Evolutionary conservation across 2,888 invertebrate genomes (phyloP).

Genomic region (Lasioglossum pauxillum): DNA sequence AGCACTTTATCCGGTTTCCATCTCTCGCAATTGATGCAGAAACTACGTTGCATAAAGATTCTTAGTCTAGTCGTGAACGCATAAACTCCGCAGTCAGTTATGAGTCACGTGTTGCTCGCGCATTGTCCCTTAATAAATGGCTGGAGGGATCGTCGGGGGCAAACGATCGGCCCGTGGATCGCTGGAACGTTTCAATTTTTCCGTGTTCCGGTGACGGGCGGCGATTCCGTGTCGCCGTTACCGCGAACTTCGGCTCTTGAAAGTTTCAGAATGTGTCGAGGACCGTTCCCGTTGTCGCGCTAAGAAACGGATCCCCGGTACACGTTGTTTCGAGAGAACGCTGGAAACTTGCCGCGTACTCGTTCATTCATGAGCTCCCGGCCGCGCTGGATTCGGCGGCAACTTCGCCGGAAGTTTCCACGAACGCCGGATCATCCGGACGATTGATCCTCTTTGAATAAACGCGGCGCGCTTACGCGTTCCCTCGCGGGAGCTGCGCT

Average conservation of each 20-base stretch:
- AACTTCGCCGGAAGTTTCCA: conserved; percentile 66
- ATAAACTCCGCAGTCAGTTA: not conserved
- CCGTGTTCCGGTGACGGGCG: conserved; percentile 24
- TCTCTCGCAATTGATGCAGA: no score
- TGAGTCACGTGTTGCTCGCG: conserved; percentile 6
- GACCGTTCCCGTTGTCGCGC: conserved; percentile 47
- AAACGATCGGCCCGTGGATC: not conserved
- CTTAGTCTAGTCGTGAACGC: no score
- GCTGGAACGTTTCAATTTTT: conserved; percentile 37
- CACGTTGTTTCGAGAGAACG: conserved; percentile 66
- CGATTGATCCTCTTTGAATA: conserved; percentile 69
- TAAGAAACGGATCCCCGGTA: conserved; percentile 66
- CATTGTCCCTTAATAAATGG: not conserved
- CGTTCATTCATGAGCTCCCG: conserved; percentile 77
- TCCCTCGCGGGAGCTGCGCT: conserved; percentile 18
- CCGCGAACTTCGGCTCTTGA: conserved; percentile 56
- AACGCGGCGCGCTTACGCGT: conserved; percentile 46
- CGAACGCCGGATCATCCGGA: conserved; percentile 64
- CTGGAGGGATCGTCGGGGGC: not conserved
- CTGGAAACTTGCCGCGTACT: conserved; percentile 64
- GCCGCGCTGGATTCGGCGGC: conserved; percentile 66
- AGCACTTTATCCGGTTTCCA: no score
- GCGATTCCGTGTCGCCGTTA: conserved; percentile 37
- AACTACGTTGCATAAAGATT: no score
- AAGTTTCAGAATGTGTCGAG: conserved; percentile 58